These are phyloP conservation scores for Nezara viridula DNA, from an alignment of 2,888 invertebrate species.

Conservation along the genomic window DNA sequence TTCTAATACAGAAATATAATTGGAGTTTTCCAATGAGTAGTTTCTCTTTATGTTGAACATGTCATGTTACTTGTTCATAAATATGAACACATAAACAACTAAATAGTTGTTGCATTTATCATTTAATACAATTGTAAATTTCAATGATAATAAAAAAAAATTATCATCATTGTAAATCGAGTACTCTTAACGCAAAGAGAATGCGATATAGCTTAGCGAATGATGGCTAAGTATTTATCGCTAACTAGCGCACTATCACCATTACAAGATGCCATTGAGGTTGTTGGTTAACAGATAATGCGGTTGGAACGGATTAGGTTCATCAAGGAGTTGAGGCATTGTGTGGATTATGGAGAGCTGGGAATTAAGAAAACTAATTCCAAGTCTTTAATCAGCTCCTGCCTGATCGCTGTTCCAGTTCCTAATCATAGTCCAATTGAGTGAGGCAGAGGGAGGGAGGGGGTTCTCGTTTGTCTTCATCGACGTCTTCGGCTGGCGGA, in stretches of 20 bases:
- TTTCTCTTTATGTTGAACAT: too few relatives aligned
- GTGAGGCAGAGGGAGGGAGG: too few relatives aligned
- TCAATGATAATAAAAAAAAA: too few relatives aligned
- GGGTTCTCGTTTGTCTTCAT: not conserved
- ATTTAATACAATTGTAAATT: too few relatives aligned
- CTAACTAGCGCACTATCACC: not conserved
- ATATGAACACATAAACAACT: too few relatives aligned
- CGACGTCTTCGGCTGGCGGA: not conserved
- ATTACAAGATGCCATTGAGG: not conserved
- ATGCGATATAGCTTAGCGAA: not conserved
- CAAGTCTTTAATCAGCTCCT: not conserved
- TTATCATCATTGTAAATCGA: not conserved
- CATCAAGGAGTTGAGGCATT: not conserved
- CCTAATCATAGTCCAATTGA: constrained; percentile 6
- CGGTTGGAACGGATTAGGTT: constrained; percentile 4
- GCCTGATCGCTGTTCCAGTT: not conserved
- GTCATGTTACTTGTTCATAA: too few relatives aligned
- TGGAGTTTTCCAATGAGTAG: too few relatives aligned
- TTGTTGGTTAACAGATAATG: not conserved
- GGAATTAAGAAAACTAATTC: constrained; percentile 24
- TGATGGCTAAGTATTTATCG: not conserved
- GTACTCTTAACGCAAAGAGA: not conserved
- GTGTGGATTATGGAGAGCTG: constrained; percentile 1
- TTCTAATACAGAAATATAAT: too few relatives aligned
- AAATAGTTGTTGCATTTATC: too few relatives aligned